Evolutionary conservation across 2,113 vertebrate genomes (phyloP).

Genomic region (Brachyhypopomus occidentalis): DNA sequence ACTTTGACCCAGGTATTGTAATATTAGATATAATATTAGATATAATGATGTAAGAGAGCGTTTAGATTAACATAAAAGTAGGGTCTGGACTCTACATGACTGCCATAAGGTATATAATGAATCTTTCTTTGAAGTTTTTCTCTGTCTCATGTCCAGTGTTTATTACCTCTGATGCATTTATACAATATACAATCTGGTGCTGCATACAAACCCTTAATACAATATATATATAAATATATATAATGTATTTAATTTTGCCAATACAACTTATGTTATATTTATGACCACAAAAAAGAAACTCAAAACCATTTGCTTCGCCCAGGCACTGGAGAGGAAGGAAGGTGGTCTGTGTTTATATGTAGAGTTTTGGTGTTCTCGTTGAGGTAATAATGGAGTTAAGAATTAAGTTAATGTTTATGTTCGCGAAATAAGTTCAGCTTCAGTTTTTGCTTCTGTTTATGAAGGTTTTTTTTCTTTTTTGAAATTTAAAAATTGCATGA

Average conservation of each 20-base stretch:
- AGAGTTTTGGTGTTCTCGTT: slow-evolving; percentile 27
- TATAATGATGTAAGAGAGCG: slow-evolving; percentile 20
- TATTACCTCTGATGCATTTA: slow-evolving; percentile 36
- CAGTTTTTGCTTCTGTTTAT: neutral
- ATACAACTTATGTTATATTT: slow-evolving; percentile 45
- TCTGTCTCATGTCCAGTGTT: slow-evolving; percentile 16
- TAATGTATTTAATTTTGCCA: slow-evolving; percentile 47
- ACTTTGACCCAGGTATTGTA: slow-evolving; percentile 40
- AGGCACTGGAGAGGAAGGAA: slow-evolving; percentile 28
- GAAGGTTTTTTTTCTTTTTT: neutral
- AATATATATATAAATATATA: slow-evolving; percentile 27
- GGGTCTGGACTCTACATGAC: slow-evolving; percentile 50
- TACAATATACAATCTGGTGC: slow-evolving; percentile 51
- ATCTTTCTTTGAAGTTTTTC: neutral
- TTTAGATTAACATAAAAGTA: slow-evolving; percentile 50
- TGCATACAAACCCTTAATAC: slow-evolving; percentile 50
- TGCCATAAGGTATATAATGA: slow-evolving; percentile 51
- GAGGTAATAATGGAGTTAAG: slow-evolving; percentile 19
- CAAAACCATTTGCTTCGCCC: slow-evolving; percentile 16
- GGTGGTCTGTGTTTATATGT: slow-evolving; percentile 36
- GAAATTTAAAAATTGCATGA: neutral
- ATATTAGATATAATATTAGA: neutral
- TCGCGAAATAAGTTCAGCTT: neutral
- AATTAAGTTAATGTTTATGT: slow-evolving; percentile 33
- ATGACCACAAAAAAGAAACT: slow-evolving; percentile 39